These are phyloP conservation scores for Scotopteryx bipunctaria DNA, from an alignment of 2,888 invertebrate species.

Conservation along the genomic window DNA sequence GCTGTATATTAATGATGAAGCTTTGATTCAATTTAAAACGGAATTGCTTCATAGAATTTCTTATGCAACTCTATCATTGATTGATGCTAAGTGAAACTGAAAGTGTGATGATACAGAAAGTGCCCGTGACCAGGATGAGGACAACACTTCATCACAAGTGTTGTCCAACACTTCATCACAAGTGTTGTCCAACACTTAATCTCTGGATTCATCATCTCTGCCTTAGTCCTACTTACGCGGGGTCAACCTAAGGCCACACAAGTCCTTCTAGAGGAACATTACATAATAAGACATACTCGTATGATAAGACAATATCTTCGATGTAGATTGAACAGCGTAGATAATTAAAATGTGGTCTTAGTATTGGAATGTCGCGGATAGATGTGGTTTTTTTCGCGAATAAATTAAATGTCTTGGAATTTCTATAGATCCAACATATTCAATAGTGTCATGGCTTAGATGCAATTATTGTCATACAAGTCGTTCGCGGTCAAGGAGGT, in stretches of 20 bases:
- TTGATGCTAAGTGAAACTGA: neutral
- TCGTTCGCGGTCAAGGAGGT: constrained; percentile 72
- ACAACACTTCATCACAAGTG: too few species aligned
- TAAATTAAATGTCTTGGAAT: constrained; percentile 13
- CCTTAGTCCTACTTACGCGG: too few species aligned
- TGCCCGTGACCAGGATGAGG: too few species aligned
- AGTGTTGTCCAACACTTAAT: too few species aligned
- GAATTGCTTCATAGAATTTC: constrained; percentile 23
- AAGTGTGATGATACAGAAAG: too few species aligned
- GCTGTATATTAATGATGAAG: constrained; percentile 49
- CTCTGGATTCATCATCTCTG: too few species aligned
- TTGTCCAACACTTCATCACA: too few species aligned
- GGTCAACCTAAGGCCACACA: too few species aligned
- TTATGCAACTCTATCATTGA: constrained; percentile 28
- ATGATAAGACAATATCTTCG: too few species aligned
- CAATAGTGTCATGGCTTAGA: constrained; percentile 70
- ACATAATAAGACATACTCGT: too few species aligned
- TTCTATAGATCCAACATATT: constrained; percentile 45
- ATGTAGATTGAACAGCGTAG: neutral
- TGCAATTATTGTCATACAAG: constrained; percentile 51
- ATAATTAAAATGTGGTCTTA: constrained; percentile 1
- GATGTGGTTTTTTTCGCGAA: constrained; percentile 33
- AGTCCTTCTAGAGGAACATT: too few species aligned
- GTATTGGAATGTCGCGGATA: constrained; percentile 37
- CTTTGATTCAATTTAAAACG: constrained; percentile 39